Evolutionary conservation across 1,140 invertebrate species (phyloP).

Genomic region (Monomorium pharaonis): DNA sequence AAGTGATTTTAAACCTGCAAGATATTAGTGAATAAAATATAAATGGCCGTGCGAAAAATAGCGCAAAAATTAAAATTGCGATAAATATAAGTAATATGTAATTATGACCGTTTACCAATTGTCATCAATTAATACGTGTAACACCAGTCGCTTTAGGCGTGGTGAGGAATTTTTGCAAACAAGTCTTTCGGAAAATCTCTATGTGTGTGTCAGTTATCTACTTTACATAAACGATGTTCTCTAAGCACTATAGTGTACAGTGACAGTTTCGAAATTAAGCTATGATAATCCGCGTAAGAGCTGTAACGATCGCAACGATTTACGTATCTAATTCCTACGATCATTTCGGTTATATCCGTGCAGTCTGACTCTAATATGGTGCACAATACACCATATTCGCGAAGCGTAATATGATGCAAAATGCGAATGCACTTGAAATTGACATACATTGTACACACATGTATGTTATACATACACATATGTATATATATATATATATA

Average conservation of each 20-base stretch:
- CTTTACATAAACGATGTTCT: constrained; percentile 60
- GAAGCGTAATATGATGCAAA: constrained; percentile 18
- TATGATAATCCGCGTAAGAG: not conserved
- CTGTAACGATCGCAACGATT: not conserved
- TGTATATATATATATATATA: not conserved
- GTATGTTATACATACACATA: constrained; percentile 54
- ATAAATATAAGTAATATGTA: constrained; percentile 33
- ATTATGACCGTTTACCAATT: constrained; percentile 59
- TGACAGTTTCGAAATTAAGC: constrained; percentile 28
- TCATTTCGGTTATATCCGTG: constrained; percentile 49
- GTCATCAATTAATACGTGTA: constrained; percentile 66
- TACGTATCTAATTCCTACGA: constrained; percentile 15
- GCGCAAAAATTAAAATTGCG: constrained; percentile 30
- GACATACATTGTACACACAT: constrained; percentile 64
- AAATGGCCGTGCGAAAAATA: constrained; percentile 8
- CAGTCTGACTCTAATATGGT: constrained; percentile 49
- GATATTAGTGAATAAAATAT: not conserved
- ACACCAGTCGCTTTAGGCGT: constrained; percentile 71
- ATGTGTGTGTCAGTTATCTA: constrained; percentile 71
- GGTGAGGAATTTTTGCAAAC: constrained; percentile 68
- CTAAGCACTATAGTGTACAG: constrained; percentile 38
- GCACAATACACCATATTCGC: constrained; percentile 31
- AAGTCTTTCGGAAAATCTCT: constrained; percentile 73
- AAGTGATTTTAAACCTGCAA: constrained; percentile 15
- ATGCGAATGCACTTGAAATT: constrained; percentile 60